Evolutionary conservation across 2,113 vertebrate species (phyloP).

Genomic region (Pterocles burchelli): DNA sequence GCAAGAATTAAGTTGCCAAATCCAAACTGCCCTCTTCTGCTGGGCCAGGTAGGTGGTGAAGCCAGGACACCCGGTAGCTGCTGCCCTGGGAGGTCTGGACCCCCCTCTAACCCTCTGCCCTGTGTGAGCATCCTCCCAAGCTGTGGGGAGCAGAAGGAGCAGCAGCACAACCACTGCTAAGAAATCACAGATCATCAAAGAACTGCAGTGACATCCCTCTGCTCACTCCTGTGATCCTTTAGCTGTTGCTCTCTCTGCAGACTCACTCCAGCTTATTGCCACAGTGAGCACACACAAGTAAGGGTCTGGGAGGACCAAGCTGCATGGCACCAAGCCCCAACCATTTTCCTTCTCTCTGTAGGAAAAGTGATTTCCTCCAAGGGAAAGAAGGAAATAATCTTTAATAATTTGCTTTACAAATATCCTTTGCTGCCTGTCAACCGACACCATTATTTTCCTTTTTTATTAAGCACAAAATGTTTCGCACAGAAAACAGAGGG

Average conservation of each 20-base stretch:
- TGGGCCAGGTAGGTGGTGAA: background rate
- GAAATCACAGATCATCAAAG: background rate
- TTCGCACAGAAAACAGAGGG: background rate
- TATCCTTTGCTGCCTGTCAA: background rate
- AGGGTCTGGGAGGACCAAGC: background rate
- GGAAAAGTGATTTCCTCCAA: background rate
- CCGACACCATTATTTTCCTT: background rate
- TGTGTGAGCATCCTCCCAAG: background rate
- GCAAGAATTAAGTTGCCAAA: background rate
- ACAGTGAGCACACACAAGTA: background rate
- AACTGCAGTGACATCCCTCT: background rate
- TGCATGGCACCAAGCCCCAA: background rate
- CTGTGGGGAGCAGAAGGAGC: accelerated
- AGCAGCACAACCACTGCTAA: background rate
- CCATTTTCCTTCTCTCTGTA: no score
- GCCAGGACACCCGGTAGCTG: background rate
- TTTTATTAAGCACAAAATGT: background rate
- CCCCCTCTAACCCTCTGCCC: no score
- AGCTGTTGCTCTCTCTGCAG: background rate
- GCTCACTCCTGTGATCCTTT: background rate
- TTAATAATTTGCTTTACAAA: background rate
- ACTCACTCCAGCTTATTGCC: background rate
- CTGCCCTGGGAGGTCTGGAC: no score
- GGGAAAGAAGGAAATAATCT: background rate
- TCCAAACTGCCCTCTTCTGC: background rate